A percentile compares a stretch with the other conserved stretches of the same genome.
Evolutionary conservation across 92 coral and sea anemone species (phyloP).

Genomic region (Bergia sp.): DNA sequence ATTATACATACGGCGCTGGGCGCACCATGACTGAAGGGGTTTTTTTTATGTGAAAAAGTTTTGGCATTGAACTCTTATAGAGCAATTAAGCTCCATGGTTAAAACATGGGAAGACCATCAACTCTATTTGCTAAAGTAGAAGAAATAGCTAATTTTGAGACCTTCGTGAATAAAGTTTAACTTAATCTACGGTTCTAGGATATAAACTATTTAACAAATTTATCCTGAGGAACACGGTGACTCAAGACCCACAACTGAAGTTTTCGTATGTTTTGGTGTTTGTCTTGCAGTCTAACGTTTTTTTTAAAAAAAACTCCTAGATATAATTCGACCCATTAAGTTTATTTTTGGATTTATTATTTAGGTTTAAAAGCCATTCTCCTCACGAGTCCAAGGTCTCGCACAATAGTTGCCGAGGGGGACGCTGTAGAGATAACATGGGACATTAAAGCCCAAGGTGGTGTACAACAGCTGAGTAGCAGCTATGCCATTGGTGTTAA

Average conservation of each 20-base stretch:
- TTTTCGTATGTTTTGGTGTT: neutral
- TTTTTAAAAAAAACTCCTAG: neutral
- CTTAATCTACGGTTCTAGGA: too few species aligned
- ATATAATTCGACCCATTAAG: neutral
- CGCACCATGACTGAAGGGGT: too few species aligned
- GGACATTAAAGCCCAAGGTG: neutral
- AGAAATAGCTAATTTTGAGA: too few species aligned
- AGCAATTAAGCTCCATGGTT: too few species aligned
- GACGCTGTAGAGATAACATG: conserved; percentile 4
- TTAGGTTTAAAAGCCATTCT: conserved; percentile 12
- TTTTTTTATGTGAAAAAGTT: too few species aligned
- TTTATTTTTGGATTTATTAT: neutral
- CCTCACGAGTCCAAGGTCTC: conserved; percentile 1
- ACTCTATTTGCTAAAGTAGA: too few species aligned
- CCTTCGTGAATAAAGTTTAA: too few species aligned
- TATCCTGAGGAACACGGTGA: too few species aligned
- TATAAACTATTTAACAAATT: too few species aligned
- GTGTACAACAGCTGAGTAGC: neutral
- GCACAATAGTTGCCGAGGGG: neutral
- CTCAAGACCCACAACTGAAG: neutral
- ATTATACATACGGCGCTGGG: too few species aligned
- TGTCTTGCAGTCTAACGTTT: neutral
- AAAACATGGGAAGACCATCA: too few species aligned
- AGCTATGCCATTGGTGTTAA: conserved; percentile 15
- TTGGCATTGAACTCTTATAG: too few species aligned